Evolutionary conservation across 2,797 vertebrate genomes (phyloP).

Genomic region (Decapterus maruadsi): DNA sequence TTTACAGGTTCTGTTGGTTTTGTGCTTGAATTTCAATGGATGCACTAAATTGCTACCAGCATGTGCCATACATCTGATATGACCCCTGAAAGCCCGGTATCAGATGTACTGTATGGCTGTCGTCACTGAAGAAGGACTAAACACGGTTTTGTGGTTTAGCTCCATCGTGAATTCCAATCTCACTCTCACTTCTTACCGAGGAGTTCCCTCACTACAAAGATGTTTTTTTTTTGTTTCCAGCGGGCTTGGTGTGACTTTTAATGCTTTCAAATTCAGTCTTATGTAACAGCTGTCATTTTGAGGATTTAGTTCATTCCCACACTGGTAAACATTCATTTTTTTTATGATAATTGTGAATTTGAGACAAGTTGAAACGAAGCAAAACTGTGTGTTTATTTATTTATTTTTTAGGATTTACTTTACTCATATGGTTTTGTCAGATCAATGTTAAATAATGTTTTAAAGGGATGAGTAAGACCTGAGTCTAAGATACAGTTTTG

Average conservation of each 20-base stretch:
- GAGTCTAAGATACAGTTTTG: not conserved
- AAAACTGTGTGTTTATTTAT: not conserved
- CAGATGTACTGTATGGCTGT: not conserved
- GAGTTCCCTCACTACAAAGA: not conserved
- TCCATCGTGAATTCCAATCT: conserved; percentile 16
- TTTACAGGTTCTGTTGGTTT: conserved; percentile 56
- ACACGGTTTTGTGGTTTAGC: conserved; percentile 1
- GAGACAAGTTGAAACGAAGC: not conserved
- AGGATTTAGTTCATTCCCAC: conserved; percentile 1
- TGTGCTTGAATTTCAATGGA: conserved; percentile 47
- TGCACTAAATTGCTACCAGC: conserved; percentile 49
- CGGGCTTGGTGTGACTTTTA: not conserved
- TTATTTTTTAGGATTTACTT: not conserved
- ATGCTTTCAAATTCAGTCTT: conserved; percentile 12
- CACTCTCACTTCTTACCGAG: not conserved
- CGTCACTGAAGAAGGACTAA: not conserved
- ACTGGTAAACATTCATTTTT: not conserved
- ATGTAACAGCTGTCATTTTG: not conserved
- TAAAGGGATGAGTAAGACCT: not conserved
- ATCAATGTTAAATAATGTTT: not conserved
- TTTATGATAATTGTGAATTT: not conserved
- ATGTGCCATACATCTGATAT: conserved; percentile 36
- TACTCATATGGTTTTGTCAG: not conserved
- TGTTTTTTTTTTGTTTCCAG: conserved; percentile 21
- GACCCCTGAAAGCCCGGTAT: not conserved